Conservation (phyloP, 2,113 vertebrate genomes). For the Orycteropus afer region DNA sequence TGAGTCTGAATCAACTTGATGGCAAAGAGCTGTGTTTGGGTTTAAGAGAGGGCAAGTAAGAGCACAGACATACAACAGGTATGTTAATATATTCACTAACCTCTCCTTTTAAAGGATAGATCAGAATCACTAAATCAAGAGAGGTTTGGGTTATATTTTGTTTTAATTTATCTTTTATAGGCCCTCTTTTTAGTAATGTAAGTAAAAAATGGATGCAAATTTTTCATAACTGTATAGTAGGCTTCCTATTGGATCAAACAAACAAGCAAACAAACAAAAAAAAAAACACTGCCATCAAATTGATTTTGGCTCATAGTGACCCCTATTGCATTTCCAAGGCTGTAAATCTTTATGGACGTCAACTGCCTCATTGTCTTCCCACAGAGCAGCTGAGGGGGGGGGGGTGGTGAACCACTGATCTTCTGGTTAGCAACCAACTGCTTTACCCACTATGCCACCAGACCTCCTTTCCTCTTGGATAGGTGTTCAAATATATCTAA, state of each 20-base stretch:
- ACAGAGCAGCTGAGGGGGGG: too few species aligned
- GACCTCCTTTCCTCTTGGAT: neutral
- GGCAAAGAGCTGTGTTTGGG: too few species aligned
- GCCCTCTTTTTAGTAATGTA: neutral
- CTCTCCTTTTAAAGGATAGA: neutral
- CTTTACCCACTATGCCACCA: too few species aligned
- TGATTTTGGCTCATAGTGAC: too few species aligned
- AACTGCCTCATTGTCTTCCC: too few species aligned
- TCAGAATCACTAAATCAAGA: neutral
- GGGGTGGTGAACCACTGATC: too few species aligned
- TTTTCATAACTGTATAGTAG: neutral
- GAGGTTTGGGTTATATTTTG: neutral
- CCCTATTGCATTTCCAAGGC: too few species aligned
- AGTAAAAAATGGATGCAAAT: conserved; percentile 22
- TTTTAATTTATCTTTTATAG: neutral
- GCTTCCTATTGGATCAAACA: neutral
- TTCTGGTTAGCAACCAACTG: too few species aligned
- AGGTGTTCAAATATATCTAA: neutral
- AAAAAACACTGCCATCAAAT: too few species aligned
- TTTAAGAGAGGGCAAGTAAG: neutral
- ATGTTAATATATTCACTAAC: neutral
- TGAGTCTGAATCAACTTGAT: too few species aligned
- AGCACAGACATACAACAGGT: neutral
- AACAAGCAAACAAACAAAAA: too few species aligned
- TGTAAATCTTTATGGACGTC: too few species aligned